phyloP scores from a whole-genome alignment of 2,888 invertebrate genomes.

The Neocrepidodera transversa region DNA sequence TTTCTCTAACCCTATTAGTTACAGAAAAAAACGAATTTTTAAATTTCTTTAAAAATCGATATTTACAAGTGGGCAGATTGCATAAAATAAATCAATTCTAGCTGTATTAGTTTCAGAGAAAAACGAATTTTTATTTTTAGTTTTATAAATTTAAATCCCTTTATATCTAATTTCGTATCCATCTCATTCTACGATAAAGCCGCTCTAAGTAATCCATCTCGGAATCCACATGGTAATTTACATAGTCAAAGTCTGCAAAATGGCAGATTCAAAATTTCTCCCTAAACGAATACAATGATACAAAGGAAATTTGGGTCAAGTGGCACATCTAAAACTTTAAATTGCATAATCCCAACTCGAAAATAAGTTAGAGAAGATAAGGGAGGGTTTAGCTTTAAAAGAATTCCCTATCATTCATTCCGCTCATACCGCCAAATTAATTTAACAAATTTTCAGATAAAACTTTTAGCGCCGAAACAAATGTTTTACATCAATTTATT shows the following conservation, averaged over 20 bases:
- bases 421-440: constrained; percentile 48
- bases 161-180: too few species aligned
- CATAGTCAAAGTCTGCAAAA: constrained; percentile 35
- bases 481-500: constrained; percentile 46
- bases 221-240: constrained; percentile 36
- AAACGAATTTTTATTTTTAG: too few species aligned
- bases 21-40: too few species aligned
- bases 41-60: too few species aligned
- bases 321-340: constrained; percentile 51
- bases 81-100: too few species aligned
- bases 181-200: too few species aligned
- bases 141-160: too few species aligned
- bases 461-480: constrained; percentile 44
- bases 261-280: constrained; percentile 44
- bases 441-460: constrained; percentile 49
- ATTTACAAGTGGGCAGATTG: too few species aligned
- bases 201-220: constrained; percentile 15
- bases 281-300: constrained; percentile 45
- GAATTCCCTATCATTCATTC: constrained; percentile 49
- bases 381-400: constrained; percentile 44
- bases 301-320: constrained; percentile 50
- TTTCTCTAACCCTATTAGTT: too few species aligned
- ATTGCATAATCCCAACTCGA: constrained; percentile 52
- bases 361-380: constrained; percentile 51
- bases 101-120: too few species aligned